A percentile compares a stretch with the other conserved stretches of the same genome.
Evolutionary conservation across 1,140 invertebrate species (phyloP).

Genomic region (Oryctes rhinoceros): DNA sequence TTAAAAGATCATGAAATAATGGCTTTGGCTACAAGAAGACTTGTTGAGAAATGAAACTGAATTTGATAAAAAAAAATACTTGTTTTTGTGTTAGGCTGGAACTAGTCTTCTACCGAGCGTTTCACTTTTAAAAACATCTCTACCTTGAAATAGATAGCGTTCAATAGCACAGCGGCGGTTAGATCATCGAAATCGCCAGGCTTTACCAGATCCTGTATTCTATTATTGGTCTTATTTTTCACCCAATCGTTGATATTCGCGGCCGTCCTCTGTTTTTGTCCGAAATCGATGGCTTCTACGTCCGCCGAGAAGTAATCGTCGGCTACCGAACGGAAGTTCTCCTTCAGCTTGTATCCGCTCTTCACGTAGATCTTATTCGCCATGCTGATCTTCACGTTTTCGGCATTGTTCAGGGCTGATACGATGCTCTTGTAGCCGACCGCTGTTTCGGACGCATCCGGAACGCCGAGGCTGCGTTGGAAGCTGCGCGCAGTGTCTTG

Average conservation of each 20-base stretch:
- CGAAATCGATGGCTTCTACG: constrained; percentile 67
- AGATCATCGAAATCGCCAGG: constrained; percentile 63
- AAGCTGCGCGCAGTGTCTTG: constrained; percentile 66
- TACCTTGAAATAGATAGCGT: constrained; percentile 87
- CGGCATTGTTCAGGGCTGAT: constrained; percentile 57
- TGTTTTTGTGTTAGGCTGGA: no score
- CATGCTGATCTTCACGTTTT: constrained; percentile 65
- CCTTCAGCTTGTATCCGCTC: constrained; percentile 59
- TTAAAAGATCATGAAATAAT: no score
- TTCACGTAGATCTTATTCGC: constrained; percentile 73
- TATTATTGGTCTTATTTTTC: constrained; percentile 73
- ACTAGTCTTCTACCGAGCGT: no score
- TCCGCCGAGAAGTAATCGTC: constrained; percentile 64
- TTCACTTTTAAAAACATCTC: no score
- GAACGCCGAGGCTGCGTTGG: constrained; percentile 49
- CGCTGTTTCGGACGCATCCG: constrained; percentile 56
- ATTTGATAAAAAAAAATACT: no score
- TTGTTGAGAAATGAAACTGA: no score
- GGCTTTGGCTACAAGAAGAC: no score
- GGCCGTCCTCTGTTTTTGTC: constrained; percentile 56
- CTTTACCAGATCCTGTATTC: constrained; percentile 74
- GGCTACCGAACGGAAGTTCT: constrained; percentile 62
- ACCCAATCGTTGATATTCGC: constrained; percentile 76
- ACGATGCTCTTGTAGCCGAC: constrained; percentile 55
- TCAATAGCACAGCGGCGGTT: constrained; percentile 76